Base-by-base conservation (phyloP, 2,888 invertebrate genomes). In the Clepsis dumicolana region DNA sequence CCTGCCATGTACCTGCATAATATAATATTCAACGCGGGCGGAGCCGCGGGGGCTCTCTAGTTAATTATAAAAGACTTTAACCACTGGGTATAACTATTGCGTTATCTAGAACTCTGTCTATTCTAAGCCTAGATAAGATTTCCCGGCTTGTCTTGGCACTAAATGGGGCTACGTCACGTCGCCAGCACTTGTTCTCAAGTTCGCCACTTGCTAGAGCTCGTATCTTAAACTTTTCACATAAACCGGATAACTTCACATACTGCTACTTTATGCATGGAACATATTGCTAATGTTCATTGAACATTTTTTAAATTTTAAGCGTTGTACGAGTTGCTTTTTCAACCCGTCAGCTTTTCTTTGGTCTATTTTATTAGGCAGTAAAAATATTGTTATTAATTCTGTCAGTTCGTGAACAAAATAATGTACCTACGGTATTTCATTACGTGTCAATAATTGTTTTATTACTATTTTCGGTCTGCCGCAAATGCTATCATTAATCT, bases 171-270 rank as follows among this genome's bases (percentile, higher is more conserved):
- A 83, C 79, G 87, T 91, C 91, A 91, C 91, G 91, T 91, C 82
- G 75, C 77, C 80, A 76, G 82, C 90, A 90, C 89, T 90, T 87
- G 89, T 89, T 87, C 79, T 80, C 82, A 82, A 90, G 85, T 89
- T 89, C 79, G 77, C 74, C 72, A 59, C 63, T 64, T 63, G 72
- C 80, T 81, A 79, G 79, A 76, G 79, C 82, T 82, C 83, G 80
- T 84, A 85, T 87, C 87, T 80, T 74, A 85, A 92, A 91, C 86
- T 92, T 91, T 90, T 85, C 90, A 86, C 91, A 90, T 91, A 90
- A 92, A 90, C 87, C 88, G 83, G 78, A 78, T 83, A 88, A 91
- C 86, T 90, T 90, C 83, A 83, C 84, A 84, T 82, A 83, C 78
- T 80, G 78, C 79, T 84, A 82, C 82, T 85, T 57, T 61, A 66